Base-by-base conservation (phyloP, 2,888 invertebrate species). In the Ormyrus labotus region DNA sequence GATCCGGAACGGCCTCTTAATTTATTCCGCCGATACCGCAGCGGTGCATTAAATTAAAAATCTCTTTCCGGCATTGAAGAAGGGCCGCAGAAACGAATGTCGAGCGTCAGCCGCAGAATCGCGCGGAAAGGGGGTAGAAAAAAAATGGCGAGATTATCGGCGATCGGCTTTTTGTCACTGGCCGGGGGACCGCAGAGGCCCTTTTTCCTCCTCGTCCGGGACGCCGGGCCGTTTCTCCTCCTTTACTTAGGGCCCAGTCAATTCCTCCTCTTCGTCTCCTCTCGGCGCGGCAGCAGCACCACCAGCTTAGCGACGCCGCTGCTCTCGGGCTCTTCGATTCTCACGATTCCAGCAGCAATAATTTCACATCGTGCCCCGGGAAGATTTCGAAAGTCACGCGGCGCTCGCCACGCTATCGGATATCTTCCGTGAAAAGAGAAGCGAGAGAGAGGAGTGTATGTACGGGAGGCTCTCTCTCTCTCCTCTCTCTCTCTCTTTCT, bases 321-420 rank as follows among this genome's bases (percentile, higher is more conserved):
- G 34, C 34, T 34, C 34, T 34, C 34, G 34, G 34, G 34, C 34
- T 45, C 68, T 53, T 71, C 80, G 80, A 82, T 80, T 82, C 83
- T 82, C 83, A 83, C 83, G 83, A 82, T 73, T 81, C 81, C 70
- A 50, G 69, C 79, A 53, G 82, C 82, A 82, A 82, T 83, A 83
- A 83, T 80, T 82, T 72, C 82, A 80, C 83, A 83, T 83, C 85
- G 83, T 82, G 85, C 85, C 85, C 84, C 84, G 84, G 84, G 86
- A 86, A 83, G 85, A 84, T 87, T 87, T 86, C 87, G 87, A 87
- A 87, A 87, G 87, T 85, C 86, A 84, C 84, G 85, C 77, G 79
- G 82, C 78, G 50, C 69, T 47, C 10, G 69, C 63, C 73, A 19
- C 34, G 72, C 77, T 81, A 83, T 83, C 81, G 81, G 80, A 67